Percentiles rank a stretch among this genome's conserved stretches.
Conservation (phyloP, 2,888 invertebrate species). For the Coelopa pilipes region DNA sequence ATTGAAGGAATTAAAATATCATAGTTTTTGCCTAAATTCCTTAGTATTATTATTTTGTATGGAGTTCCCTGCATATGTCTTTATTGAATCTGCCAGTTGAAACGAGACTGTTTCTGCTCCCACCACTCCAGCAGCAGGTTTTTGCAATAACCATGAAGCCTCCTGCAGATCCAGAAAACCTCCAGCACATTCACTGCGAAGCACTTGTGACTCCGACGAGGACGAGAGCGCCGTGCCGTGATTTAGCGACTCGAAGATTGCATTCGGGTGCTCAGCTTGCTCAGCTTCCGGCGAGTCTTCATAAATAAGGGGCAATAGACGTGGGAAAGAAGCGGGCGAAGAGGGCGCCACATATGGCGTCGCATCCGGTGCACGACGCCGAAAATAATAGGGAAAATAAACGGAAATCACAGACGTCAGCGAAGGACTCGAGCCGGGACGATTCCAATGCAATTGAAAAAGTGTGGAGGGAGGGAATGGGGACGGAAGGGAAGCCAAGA, state of each 20-base stretch:
- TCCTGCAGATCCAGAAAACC: too few relatives aligned
- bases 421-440: not conserved
- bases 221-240: constrained; percentile 35
- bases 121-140: too few relatives aligned
- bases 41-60: too few relatives aligned
- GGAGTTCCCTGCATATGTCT: too few relatives aligned
- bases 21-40: too few relatives aligned
- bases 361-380: constrained; percentile 47
- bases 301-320: constrained; percentile 51
- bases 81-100: too few relatives aligned
- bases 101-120: too few relatives aligned
- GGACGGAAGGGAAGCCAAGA: too few relatives aligned
- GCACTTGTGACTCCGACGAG: too few relatives aligned
- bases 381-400: not conserved
- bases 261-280: constrained; percentile 41
- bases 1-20: too few relatives aligned
- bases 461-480: not conserved
- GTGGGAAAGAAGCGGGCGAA: not conserved
- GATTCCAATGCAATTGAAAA: not conserved
- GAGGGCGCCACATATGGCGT: constrained; percentile 57
- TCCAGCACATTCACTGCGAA: too few relatives aligned
- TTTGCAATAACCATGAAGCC: too few relatives aligned
- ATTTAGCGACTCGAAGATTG: constrained; percentile 45
- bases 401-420: not conserved
- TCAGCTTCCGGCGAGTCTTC: constrained; percentile 46